Evolutionary conservation across 2,888 invertebrate genomes (phyloP), one percentile per base, ranked within the genome.

Genomic region (Cephus pygmeus): DNA sequence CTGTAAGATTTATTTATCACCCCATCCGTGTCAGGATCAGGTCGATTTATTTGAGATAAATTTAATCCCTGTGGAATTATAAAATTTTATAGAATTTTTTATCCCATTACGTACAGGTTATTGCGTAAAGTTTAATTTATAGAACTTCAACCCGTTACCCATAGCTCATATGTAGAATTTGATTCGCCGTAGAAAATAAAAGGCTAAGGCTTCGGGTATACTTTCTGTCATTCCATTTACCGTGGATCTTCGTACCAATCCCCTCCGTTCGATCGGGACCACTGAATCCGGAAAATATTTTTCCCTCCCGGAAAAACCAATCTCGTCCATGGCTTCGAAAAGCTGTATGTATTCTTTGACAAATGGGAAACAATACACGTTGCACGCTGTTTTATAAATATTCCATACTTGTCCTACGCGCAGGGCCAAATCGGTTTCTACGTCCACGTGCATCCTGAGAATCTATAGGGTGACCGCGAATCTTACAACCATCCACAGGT

Each of bases 241-340:
- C 35, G 35, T 35, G 35, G 12, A 35, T 35, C 35, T 35, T 35
- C 35, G 3, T 35, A n/a, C 76, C 75, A 74, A 69, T 35, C 71
- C 36, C 75, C 76, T 12, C 35, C 36, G 71, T 33, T 69, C 77
- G 23, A 56, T 23, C 15, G 34, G 40, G 73, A 76, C 80, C 79
- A 68, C 75, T 73, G 75, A 76, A 77, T 79, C 73, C 6, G 40
- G 23, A 56, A 56, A 56, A 23, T 56, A 56, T 23, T 9, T 2
- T 9, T 1, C 23, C 1, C 40, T 3, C 35, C 23, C 23, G 23
- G 40, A 23, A 56, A 56, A 56, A 56, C 76, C 76, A 36, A 73
- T 40, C 12, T 71, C 77, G 6, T 34, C 31, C 73, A 69, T 34
- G 76, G 76, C 73, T 69, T 73, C 34, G 23, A n/a, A 34, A 35